Conservation (phyloP, 2,113 vertebrate genomes). For the Seriola rivoliana region DNA sequence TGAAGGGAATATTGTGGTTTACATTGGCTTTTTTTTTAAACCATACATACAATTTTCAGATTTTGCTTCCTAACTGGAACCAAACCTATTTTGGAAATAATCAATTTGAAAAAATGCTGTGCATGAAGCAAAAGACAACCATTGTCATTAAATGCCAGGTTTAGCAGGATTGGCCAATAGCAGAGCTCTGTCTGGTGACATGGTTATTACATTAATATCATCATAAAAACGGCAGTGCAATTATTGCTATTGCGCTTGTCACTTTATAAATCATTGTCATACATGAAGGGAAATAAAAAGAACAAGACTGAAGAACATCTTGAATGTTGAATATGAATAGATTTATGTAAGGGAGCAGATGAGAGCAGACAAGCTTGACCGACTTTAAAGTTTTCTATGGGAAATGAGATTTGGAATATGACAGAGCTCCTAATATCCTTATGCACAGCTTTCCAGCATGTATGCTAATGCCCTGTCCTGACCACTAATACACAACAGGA, state of each 20-base stretch:
- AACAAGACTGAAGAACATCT: conserved; percentile 10
- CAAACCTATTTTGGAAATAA: not conserved
- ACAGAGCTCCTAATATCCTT: conserved; percentile 64
- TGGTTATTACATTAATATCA: conserved; percentile 40
- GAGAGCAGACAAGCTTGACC: conserved; percentile 61
- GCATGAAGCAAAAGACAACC: not conserved
- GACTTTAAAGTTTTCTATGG: conserved; percentile 63
- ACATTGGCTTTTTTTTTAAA: no score
- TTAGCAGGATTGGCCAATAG: not conserved
- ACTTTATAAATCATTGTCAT: conserved; percentile 52
- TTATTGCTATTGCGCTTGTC: conserved; percentile 54
- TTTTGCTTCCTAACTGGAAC: no score
- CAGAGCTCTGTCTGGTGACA: not conserved
- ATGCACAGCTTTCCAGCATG: conserved; percentile 41
- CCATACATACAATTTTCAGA: not conserved
- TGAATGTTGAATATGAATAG: conserved; percentile 41
- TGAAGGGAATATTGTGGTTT: not conserved
- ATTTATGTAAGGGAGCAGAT: conserved; percentile 55
- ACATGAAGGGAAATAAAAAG: conserved; percentile 51
- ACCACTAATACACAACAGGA: conserved; percentile 60
- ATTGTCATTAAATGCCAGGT: not conserved
- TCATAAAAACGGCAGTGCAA: conserved; percentile 34
- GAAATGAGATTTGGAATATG: conserved; percentile 74
- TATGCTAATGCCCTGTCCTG: conserved; percentile 68
- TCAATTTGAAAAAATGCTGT: not conserved